Conservation (phyloP, 35 echinoderm and acorn worm species). For the Strongylocentrotus purpuratus region DNA sequence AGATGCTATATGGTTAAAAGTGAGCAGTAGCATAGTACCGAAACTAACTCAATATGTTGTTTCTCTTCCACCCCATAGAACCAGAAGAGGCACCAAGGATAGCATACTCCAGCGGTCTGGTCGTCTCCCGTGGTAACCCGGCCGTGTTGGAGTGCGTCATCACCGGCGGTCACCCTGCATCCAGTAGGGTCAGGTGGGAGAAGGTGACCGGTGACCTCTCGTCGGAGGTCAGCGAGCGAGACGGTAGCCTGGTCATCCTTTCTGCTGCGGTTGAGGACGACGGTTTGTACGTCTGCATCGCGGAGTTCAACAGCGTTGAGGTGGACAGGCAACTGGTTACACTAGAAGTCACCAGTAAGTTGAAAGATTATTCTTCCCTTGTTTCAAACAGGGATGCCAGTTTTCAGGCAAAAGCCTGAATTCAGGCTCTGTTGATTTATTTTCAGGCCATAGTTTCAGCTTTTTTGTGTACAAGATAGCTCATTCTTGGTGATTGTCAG, state of each 20-base stretch:
- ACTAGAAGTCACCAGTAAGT: slow-evolving; percentile 84
- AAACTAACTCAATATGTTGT: neutral
- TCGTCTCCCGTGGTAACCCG: slow-evolving; percentile 46
- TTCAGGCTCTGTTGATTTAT: too few relatives aligned
- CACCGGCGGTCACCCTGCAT: slow-evolving; percentile 49
- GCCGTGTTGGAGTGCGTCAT: slow-evolving; percentile 80
- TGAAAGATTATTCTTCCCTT: neutral
- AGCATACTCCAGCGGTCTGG: slow-evolving; percentile 42
- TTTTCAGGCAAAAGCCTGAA: too few relatives aligned
- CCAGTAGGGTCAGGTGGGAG: slow-evolving; percentile 63
- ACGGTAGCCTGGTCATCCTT: slow-evolving; percentile 59
- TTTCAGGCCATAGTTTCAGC: too few relatives aligned
- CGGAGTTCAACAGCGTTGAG: slow-evolving; percentile 35
- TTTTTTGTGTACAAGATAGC: too few relatives aligned
- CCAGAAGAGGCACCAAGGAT: slow-evolving; percentile 59
- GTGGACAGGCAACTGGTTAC: slow-evolving; percentile 42
- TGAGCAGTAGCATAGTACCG: neutral
- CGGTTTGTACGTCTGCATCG: slow-evolving; percentile 70
- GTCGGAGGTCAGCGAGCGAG: slow-evolving; percentile 31
- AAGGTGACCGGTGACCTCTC: slow-evolving; percentile 61
- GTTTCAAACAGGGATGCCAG: too few relatives aligned
- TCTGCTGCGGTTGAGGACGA: slow-evolving; percentile 50
- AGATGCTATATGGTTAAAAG: too few relatives aligned
- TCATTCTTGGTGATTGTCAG: too few relatives aligned
- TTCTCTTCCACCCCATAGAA: slow-evolving; percentile 38